Percentiles rank a stretch among this genome's conserved stretches.
Conservation (phyloP, 2,888 invertebrate genomes). For the Campoplex nolae region DNA sequence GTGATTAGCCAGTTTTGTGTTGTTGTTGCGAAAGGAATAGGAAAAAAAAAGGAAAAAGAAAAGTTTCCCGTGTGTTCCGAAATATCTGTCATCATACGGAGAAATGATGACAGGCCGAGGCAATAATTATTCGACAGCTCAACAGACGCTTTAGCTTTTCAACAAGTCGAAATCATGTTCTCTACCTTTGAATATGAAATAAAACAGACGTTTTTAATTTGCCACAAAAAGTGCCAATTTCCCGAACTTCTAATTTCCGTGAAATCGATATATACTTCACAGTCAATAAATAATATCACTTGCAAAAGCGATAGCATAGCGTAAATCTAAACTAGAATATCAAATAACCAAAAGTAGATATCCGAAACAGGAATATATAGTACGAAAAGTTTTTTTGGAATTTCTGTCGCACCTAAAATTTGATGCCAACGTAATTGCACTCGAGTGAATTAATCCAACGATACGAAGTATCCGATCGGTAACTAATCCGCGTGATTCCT, state of each 20-base stretch:
- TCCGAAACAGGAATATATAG: background rate
- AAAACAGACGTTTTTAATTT: background rate
- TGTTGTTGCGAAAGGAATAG: background rate
- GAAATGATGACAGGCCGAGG: background rate
- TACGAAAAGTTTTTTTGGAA: background rate
- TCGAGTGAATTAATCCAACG: background rate
- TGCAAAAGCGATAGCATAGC: background rate
- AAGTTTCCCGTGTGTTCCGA: background rate
- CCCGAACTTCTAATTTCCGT: background rate
- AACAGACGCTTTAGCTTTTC: constrained; percentile 6
- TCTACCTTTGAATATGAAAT: background rate
- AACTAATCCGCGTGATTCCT: background rate
- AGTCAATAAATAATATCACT: background rate
- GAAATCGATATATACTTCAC: background rate
- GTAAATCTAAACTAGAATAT: background rate
- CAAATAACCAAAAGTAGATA: background rate
- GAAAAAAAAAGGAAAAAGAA: background rate
- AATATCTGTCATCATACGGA: background rate
- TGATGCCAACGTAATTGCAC: background rate
- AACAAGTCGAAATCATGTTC: background rate
- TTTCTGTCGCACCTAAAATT: background rate
- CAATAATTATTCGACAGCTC: background rate
- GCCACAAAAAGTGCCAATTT: background rate
- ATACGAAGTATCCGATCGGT: background rate
- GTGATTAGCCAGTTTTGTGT: constrained; percentile 16